Percentiles rank a stretch among this genome's conserved stretches.
Evolutionary conservation across 2,113 vertebrate species (phyloP).

Genomic region (Struthidea cinerea): DNA sequence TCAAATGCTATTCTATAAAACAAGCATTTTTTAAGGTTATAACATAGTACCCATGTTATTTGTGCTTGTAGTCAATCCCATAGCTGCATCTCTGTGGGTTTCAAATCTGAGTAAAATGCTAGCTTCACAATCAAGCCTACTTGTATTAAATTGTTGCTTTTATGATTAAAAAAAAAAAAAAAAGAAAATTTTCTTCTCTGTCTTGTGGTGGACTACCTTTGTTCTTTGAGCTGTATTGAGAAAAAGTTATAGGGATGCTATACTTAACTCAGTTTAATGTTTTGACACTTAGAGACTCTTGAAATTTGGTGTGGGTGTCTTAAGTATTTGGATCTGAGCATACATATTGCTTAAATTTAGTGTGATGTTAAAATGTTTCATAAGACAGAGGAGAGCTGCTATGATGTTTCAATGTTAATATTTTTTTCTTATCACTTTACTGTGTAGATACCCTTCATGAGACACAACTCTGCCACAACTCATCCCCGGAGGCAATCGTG

Average conservation of each 20-base stretch:
- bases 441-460: conserved; percentile 84
- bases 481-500: conserved; percentile 80
- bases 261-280: neutral
- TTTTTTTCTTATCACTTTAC: conserved; percentile 84
- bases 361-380: conserved; percentile 74
- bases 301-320: neutral
- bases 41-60: neutral
- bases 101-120: neutral
- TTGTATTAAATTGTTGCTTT: neutral
- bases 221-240: neutral
- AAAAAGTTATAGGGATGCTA: neutral
- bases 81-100: neutral
- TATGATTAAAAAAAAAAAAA: neutral
- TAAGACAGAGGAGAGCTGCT: conserved; percentile 73
- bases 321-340: conserved; percentile 37
- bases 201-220: neutral
- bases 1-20: neutral
- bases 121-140: neutral
- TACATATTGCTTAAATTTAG: conserved; percentile 62
- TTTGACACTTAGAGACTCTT: neutral
- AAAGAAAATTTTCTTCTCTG: neutral
- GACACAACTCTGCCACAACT: conserved; percentile 81
- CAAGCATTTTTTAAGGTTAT: neutral
- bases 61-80: neutral
- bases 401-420: conserved; percentile 79